Percentiles rank a stretch among this genome's conserved stretches.
Conservation (phyloP, 2,888 invertebrate genomes). For the Thecocarcelia acutangulata region DNA sequence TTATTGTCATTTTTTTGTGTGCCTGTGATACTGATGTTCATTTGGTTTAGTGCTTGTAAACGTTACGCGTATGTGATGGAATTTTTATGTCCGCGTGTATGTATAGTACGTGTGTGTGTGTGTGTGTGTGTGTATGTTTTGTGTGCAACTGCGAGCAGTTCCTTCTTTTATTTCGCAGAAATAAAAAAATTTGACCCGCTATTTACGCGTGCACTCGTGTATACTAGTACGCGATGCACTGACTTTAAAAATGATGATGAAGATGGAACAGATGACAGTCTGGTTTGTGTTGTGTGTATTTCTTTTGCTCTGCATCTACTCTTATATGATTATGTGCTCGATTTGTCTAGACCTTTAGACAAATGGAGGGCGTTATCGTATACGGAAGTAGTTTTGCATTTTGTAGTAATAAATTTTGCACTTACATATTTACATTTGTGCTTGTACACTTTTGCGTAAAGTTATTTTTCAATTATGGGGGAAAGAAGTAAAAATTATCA, state of each 20-base stretch:
- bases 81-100: not conserved
- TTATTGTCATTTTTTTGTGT: not conserved
- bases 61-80: slow-evolving; percentile 33
- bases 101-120: not conserved
- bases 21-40: slow-evolving; percentile 34
- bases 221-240: slow-evolving; percentile 13
- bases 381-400: slow-evolving; percentile 62
- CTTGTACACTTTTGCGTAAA: slow-evolving; percentile 30
- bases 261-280: slow-evolving; percentile 61
- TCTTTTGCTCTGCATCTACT: slow-evolving; percentile 45
- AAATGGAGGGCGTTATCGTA: slow-evolving; percentile 67
- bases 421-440: slow-evolving; percentile 13
- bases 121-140: not conserved
- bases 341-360: slow-evolving; percentile 67
- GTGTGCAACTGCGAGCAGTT: not conserved
- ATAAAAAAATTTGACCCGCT: slow-evolving; percentile 57
- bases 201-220: slow-evolving; percentile 42
- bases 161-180: slow-evolving; percentile 26
- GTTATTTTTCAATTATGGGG: slow-evolving; percentile 47
- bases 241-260: slow-evolving; percentile 46
- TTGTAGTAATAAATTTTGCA: slow-evolving; percentile 52
- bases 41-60: slow-evolving; percentile 52
- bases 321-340: slow-evolving; percentile 56
- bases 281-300: slow-evolving; percentile 39
- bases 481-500: slow-evolving; percentile 46